phyloP scores from a whole-genome alignment of 2,113 vertebrate species.

The Mesitornis unicolor region DNA sequence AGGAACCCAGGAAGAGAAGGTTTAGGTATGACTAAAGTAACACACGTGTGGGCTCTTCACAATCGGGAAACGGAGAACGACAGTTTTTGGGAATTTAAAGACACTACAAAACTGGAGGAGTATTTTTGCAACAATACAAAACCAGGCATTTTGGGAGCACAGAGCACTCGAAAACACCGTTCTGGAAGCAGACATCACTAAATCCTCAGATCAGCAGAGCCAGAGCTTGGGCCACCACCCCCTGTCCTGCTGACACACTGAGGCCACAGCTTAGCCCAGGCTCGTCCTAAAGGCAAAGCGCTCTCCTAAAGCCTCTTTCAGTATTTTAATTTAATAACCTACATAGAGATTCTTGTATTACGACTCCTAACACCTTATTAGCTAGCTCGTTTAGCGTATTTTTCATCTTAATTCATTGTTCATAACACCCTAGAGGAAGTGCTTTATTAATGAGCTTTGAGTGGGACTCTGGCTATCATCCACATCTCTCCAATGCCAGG shows the following conservation, averaged over 20 bases:
- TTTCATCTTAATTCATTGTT: neutral
- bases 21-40: neutral
- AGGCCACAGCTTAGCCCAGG: neutral
- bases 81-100: neutral
- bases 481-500: neutral
- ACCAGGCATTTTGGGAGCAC: neutral
- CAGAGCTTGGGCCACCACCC: neutral
- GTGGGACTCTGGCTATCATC: neutral
- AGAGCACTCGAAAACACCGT: accelerated
- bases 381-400: neutral
- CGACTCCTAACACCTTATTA: neutral
- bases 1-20: neutral
- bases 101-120: accelerated
- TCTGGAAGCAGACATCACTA: neutral
- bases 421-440: neutral
- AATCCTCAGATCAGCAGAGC: neutral
- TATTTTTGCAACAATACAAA: neutral
- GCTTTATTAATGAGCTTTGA: slow-evolving; percentile 19
- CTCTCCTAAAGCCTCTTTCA: neutral
- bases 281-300: neutral
- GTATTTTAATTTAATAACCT: neutral
- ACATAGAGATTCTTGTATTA: neutral
- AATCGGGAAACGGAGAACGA: neutral
- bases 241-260: neutral
- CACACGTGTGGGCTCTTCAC: accelerated